Evolutionary conservation across 2,888 invertebrate genomes (phyloP), one percentile per base, ranked within the genome.

Genomic region (Carabus problematicus): DNA sequence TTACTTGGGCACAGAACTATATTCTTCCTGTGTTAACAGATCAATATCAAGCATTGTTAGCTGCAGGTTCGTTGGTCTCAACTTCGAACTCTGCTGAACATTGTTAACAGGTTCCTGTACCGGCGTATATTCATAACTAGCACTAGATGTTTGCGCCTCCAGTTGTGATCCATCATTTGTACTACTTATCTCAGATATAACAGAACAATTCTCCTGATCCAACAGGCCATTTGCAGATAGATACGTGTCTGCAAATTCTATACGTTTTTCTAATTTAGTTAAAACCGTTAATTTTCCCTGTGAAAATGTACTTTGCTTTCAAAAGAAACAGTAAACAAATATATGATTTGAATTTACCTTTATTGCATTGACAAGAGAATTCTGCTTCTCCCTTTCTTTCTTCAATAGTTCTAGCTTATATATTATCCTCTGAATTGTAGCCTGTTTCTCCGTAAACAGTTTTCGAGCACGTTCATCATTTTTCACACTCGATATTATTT

Each of bases 111-210:
- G 18, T 39, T 39, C 40, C 12, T n/a, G 45, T 11, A 16, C 29
- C 12, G 64, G 64, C 4, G 64, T 43, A 64, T 64, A 64, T 12
- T 52, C 52, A 56, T 47, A 64, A 39, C 16, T 29, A 42, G 19
- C 12, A 39, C 43, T 43, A 19, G 52, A 52, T 12, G 19, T 3
- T 41, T 54, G 40, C 8, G 45, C n/a, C 11, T 45, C 45, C n/a
- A n/a, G 2, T 3, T n/a, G 14, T 45, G 45, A 45, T 12, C 7
- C 3, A 45, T 45, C 14, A 45, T n/a, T 45, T 3, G 14, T 14
- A 6, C 14, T 45, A 45, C 45, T 45, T 45, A 12, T 45, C 3
- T n/a, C 12, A 3, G 11, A 45, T 45, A n/a, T 45, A 45, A 45
- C 2, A 1, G 12, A 45, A 45, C 11, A 3, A 45, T 39, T 9